A percentile compares a stretch with the other conserved stretches of the same genome.
Conservation (phyloP, 2,797 vertebrate genomes). For the Melanotaenia maccullochi region DNA sequence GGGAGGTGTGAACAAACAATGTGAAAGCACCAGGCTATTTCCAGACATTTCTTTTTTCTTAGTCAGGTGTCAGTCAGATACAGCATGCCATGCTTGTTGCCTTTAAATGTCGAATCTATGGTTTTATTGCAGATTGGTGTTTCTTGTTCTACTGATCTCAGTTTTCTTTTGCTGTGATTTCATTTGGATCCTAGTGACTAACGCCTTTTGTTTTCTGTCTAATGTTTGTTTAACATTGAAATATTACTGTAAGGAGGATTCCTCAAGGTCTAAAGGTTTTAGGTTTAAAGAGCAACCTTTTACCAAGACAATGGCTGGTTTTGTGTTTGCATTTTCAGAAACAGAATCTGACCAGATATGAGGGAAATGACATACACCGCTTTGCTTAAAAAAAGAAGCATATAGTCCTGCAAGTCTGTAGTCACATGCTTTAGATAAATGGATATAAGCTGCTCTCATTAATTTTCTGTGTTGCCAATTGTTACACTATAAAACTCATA, state of each 20-base stretch:
- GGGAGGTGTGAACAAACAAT: slow-evolving; percentile 67
- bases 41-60: slow-evolving; percentile 36
- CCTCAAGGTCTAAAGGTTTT: neutral
- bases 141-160: neutral
- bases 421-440: neutral
- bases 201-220: neutral
- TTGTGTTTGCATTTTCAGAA: neutral
- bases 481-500: neutral
- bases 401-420: neutral
- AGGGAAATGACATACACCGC: neutral
- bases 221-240: neutral
- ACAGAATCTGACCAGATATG: neutral
- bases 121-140: neutral
- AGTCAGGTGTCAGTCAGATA: slow-evolving; percentile 38
- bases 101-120: slow-evolving; percentile 8
- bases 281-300: neutral
- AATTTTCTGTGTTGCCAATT: neutral
- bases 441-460: neutral
- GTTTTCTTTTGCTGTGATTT: neutral
- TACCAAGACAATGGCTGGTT: neutral
- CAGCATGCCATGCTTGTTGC: slow-evolving; percentile 13
- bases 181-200: neutral
- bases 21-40: slow-evolving; percentile 53
- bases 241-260: neutral
- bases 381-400: neutral